Percentiles rank a stretch among this genome's conserved stretches.
phyloP scores from a whole-genome alignment of 2,797 vertebrate species.

The Notoglanidium macrostoma region DNA sequence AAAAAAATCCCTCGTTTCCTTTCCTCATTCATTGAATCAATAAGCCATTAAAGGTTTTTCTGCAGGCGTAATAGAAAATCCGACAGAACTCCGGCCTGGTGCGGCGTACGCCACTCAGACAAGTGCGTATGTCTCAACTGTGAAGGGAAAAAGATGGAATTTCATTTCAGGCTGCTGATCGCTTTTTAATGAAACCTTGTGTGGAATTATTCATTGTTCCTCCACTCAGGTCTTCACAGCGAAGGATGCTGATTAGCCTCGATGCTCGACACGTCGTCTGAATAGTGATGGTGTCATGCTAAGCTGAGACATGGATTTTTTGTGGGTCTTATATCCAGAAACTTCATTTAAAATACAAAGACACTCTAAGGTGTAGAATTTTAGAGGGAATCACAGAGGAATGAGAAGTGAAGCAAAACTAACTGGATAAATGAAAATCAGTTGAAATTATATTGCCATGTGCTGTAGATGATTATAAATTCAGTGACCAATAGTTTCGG shows the following conservation, averaged over 20 bases:
- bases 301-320: background rate
- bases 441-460: background rate
- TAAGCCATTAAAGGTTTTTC: conserved; percentile 55
- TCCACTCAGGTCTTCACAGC: background rate
- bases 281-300: too few relatives aligned
- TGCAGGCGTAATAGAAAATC: conserved; percentile 37
- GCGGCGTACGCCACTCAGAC: background rate
- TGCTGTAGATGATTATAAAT: background rate
- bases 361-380: background rate
- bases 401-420: background rate
- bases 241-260: background rate
- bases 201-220: background rate
- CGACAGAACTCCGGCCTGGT: background rate
- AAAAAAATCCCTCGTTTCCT: conserved; percentile 21
- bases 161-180: background rate
- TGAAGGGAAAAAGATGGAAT: background rate
- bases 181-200: background rate
- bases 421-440: background rate
- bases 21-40: conserved; percentile 45
- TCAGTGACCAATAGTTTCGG: too few relatives aligned
- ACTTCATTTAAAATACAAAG: background rate
- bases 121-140: background rate
- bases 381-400: background rate
- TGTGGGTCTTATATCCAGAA: background rate
- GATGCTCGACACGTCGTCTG: too few relatives aligned